phyloP scores from a whole-genome alignment of 2,113 vertebrate genomes.

The Albula goreensis region DNA sequence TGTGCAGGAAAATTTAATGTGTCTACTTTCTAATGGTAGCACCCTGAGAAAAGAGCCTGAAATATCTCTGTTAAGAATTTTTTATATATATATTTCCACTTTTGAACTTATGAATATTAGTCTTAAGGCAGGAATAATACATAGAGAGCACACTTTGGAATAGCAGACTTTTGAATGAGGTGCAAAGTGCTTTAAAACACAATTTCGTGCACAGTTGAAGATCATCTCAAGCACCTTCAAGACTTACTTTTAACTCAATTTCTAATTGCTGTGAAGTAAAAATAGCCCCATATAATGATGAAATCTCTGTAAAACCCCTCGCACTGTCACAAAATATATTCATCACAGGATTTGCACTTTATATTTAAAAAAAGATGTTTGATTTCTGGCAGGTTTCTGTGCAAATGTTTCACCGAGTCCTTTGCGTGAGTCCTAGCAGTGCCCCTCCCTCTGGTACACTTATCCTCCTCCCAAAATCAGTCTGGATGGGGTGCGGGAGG shows the following conservation, averaged over 20 bases:
- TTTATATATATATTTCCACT: neutral
- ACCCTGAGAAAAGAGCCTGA: neutral
- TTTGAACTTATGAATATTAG: neutral
- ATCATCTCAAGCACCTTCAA: neutral
- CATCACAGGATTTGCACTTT: neutral
- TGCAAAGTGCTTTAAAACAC: neutral
- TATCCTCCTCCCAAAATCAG: neutral
- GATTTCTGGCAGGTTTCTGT: neutral
- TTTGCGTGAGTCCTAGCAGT: neutral
- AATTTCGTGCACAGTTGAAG: neutral
- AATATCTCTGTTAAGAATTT: neutral
- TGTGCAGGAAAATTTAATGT: neutral
- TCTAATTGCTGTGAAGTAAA: conserved; percentile 1
- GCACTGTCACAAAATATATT: neutral
- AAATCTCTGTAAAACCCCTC: neutral
- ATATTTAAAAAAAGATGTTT: neutral
- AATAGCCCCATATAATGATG: neutral
- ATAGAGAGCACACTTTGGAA: neutral
- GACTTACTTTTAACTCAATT: conserved; percentile 6
- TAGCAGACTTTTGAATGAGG: neutral
- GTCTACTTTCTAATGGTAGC: neutral
- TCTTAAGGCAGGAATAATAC: neutral
- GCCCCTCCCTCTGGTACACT: neutral
- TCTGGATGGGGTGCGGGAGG: neutral
- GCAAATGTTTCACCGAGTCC: neutral